phyloP scores from a whole-genome alignment of 2,797 vertebrate genomes.

The Etheostoma nigrum region DNA sequence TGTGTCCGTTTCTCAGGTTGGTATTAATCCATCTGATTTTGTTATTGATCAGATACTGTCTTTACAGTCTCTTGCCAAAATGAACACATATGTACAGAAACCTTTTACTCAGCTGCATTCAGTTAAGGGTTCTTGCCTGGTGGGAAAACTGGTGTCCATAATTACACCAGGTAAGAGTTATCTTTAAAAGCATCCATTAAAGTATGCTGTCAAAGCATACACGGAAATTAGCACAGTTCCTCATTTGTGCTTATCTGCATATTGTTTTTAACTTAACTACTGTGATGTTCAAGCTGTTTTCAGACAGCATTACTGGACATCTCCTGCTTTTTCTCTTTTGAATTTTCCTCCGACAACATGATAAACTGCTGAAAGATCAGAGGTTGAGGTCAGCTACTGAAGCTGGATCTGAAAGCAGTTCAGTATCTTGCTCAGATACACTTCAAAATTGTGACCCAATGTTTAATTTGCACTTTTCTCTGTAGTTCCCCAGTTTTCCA shows the following conservation, averaged over 20 bases:
- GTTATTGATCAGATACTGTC: background rate
- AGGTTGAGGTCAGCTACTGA: background rate
- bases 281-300: background rate
- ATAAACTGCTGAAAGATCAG: constrained; percentile 12
- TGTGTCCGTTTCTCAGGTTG: constrained; percentile 34
- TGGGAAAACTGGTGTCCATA: constrained; percentile 41
- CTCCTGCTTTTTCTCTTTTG: background rate
- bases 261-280: constrained; percentile 4
- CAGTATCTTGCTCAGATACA: background rate
- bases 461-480: background rate
- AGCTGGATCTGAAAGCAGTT: constrained; percentile 4
- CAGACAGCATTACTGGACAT: background rate
- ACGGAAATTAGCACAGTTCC: constrained; percentile 20
- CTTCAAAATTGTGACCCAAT: background rate
- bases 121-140: constrained; percentile 10
- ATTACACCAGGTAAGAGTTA: background rate
- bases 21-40: constrained; percentile 15
- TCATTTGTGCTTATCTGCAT: constrained; percentile 22
- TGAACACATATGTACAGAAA: background rate
- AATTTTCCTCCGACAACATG: background rate
- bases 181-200: constrained; percentile 14
- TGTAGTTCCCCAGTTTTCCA: background rate
- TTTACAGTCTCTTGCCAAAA: constrained; percentile 34
- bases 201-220: constrained; percentile 9
- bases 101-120: constrained; percentile 16